Percentiles rank a stretch among this genome's conserved stretches.
These are phyloP conservation scores for Agonopterix arenella DNA, from an alignment of 2,888 invertebrate genomes.

Conservation along the genomic window DNA sequence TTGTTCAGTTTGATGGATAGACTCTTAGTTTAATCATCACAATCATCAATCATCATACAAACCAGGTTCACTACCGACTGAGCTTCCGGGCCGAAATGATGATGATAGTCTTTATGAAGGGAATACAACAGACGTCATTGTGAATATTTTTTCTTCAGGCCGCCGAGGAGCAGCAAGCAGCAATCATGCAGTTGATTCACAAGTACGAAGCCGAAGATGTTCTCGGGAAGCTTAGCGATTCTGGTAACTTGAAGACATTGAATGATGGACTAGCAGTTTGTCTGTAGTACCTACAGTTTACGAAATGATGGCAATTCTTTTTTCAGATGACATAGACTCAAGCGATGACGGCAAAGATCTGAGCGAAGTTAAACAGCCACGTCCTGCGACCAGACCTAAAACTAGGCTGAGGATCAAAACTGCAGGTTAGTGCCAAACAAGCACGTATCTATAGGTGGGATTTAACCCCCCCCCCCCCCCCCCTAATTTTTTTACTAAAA, in stretches of 20 bases:
- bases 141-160: constrained; percentile 56
- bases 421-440: too few relatives aligned
- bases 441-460: too few relatives aligned
- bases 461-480: too few relatives aligned
- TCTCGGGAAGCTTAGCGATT: constrained; percentile 66
- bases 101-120: background rate
- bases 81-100: background rate
- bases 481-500: too few relatives aligned
- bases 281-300: too few relatives aligned
- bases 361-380: constrained; percentile 44
- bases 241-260: constrained; percentile 34
- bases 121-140: background rate
- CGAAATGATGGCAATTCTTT: background rate
- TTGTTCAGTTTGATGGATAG: too few relatives aligned
- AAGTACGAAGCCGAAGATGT: constrained; percentile 75
- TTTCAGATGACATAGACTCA: constrained; percentile 49
- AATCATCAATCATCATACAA: too few relatives aligned
- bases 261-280: background rate
- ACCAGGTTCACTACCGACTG: background rate
- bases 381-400: constrained; percentile 56
- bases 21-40: too few relatives aligned
- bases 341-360: constrained; percentile 51
- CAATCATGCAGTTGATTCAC: constrained; percentile 73
- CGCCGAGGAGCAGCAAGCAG: constrained; percentile 81
- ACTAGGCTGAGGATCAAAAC: constrained; percentile 77